Evolutionary conservation across 2,113 vertebrate genomes (phyloP).

Genomic region (Nasalis larvatus): DNA sequence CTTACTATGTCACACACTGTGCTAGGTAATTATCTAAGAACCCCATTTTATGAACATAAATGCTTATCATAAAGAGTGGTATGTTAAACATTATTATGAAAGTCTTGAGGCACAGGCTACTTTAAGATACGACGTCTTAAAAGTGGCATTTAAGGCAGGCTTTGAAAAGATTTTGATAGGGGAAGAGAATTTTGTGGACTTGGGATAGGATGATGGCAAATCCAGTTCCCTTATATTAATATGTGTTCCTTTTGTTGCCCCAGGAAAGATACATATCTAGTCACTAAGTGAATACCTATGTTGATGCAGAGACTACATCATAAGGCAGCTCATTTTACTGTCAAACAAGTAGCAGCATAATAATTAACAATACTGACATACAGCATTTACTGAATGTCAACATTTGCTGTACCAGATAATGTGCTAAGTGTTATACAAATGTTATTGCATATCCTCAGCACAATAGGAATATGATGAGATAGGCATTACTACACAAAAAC

Average conservation of each 20-base stretch:
- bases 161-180: not conserved
- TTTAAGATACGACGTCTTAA: not conserved
- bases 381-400: not conserved
- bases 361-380: not conserved
- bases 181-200: not conserved
- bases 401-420: not conserved
- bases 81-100: not conserved
- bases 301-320: not conserved
- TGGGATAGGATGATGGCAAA: not conserved
- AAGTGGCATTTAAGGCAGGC: not conserved
- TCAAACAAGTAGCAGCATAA: not conserved
- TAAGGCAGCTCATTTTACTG: slow-evolving; percentile 2
- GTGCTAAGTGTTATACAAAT: not conserved
- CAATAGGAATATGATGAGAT: not conserved
- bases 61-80: not conserved
- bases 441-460: not conserved
- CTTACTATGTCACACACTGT: not conserved
- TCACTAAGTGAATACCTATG: not conserved
- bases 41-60: not conserved
- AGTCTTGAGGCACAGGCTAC: not conserved
- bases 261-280: not conserved
- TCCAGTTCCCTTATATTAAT: not conserved
- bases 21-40: not conserved
- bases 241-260: not conserved
- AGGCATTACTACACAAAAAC: not conserved